Percentiles rank a stretch among this genome's conserved stretches.
Conservation (phyloP, 2,888 invertebrate species). For the Nomada hirtipes region DNA sequence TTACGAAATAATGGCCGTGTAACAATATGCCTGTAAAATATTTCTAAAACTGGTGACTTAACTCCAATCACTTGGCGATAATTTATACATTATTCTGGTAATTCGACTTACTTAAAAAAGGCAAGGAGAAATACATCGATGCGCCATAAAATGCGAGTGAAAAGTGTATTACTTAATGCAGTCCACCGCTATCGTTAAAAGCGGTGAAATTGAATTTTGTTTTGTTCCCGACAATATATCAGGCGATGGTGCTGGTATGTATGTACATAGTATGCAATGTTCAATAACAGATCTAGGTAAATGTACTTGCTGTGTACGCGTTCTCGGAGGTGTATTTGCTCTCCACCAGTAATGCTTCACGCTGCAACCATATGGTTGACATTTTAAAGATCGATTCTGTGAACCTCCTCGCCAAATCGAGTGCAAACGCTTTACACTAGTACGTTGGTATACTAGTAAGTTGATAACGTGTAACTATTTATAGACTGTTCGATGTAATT, state of each 20-base stretch:
- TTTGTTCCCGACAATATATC: neutral
- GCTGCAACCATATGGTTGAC: constrained; percentile 13
- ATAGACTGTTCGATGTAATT: constrained; percentile 15
- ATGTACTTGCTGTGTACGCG: constrained; percentile 6
- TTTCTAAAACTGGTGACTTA: too few species aligned
- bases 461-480: constrained; percentile 16
- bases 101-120: too few species aligned
- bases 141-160: too few species aligned
- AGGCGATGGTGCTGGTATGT: too few species aligned
- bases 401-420: constrained; percentile 1
- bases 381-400: constrained; percentile 39
- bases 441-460: neutral
- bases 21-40: too few species aligned
- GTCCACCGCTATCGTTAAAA: neutral
- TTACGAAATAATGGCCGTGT: too few species aligned
- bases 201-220: constrained; percentile 9
- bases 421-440: neutral
- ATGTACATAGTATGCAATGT: neutral
- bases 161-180: too few species aligned
- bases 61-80: too few species aligned
- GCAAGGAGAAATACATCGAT: too few species aligned
- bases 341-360: neutral
- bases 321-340: neutral
- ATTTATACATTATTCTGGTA: too few species aligned
- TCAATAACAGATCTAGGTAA: neutral